phyloP scores from a whole-genome alignment of 1,140 invertebrate genomes.

The Eriosoma lanigerum region DNA sequence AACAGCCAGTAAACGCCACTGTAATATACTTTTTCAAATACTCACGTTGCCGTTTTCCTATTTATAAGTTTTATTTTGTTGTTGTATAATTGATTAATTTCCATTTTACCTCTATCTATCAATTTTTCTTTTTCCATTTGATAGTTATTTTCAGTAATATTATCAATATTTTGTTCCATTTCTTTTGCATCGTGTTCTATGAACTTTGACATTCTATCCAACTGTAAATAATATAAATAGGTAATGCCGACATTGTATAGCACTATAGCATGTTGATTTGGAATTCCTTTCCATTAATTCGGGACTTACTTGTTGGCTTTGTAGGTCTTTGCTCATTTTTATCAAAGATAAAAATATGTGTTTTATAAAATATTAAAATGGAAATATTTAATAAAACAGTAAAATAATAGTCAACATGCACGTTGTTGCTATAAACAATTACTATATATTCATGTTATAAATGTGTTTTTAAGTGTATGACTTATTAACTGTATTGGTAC shows the following conservation, averaged over 20 bases:
- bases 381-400: too few relatives aligned
- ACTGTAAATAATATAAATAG: background rate
- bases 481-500: background rate
- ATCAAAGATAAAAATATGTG: background rate
- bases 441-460: background rate
- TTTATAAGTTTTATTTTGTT: slow-evolving; percentile 7
- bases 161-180: background rate
- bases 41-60: slow-evolving; percentile 3
- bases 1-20: too few relatives aligned
- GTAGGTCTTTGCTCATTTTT: background rate
- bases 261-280: too few relatives aligned
- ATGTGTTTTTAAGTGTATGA: too few relatives aligned
- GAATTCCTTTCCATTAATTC: too few relatives aligned
- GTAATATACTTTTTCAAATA: background rate
- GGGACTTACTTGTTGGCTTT: background rate
- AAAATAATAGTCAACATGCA: background rate
- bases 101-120: background rate
- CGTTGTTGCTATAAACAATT: background rate
- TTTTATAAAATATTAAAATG: too few relatives aligned
- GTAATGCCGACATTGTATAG: too few relatives aligned
- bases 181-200: background rate
- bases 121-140: background rate
- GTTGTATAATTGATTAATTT: slow-evolving; percentile 20
- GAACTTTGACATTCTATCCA: slow-evolving; percentile 4
- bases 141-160: background rate